These are phyloP conservation scores for Mormyrops boulengeri DNA, from an alignment of 2,797 vertebrate genomes.

Conservation along the genomic window DNA sequence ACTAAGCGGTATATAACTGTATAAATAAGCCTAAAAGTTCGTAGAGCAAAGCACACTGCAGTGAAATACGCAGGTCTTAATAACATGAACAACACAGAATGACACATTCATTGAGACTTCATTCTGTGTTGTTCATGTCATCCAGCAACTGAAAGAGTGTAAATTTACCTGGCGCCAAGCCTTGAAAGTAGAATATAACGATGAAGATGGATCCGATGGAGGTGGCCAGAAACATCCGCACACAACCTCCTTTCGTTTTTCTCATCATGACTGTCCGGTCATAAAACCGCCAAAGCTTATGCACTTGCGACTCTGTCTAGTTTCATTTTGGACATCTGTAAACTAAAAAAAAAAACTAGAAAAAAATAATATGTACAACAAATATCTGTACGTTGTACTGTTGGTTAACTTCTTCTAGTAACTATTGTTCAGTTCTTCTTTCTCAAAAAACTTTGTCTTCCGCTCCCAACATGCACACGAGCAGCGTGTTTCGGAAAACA, in stretches of 20 bases:
- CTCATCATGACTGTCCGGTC: background rate
- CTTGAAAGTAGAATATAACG: background rate
- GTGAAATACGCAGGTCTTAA: background rate
- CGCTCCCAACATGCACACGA: background rate
- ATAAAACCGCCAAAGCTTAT: background rate
- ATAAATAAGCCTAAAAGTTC: background rate
- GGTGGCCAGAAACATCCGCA: background rate
- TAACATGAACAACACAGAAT: background rate
- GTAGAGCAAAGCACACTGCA: background rate
- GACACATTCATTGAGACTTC: too few species aligned
- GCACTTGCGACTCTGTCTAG: background rate
- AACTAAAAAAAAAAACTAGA: background rate
- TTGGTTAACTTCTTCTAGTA: background rate
- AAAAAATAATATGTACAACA: background rate
- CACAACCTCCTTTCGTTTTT: background rate
- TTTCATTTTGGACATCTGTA: background rate
- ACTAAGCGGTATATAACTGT: background rate
- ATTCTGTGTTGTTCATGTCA: background rate
- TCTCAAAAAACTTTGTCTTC: background rate
- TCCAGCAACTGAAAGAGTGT: background rate
- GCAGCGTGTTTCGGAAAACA: background rate
- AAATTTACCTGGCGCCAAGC: background rate
- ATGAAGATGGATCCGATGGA: background rate
- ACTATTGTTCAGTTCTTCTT: background rate
- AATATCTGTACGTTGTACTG: background rate